phyloP scores from a whole-genome alignment of 2,113 vertebrate genomes.

The Cygnus buccinator region DNA sequence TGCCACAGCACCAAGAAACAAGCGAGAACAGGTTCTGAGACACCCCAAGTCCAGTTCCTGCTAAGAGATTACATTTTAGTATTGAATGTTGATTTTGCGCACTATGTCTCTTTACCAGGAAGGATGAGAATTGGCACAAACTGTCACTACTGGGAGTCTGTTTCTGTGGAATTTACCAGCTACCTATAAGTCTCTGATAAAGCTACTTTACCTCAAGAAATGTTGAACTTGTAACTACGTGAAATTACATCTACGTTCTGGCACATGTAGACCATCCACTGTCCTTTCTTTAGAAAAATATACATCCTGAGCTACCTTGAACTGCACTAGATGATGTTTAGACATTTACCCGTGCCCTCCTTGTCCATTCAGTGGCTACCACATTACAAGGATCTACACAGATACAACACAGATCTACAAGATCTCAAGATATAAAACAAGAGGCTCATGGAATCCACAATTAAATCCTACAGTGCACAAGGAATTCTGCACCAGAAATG shows the following conservation, averaged over 20 bases:
- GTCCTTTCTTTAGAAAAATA: not conserved
- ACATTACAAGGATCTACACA: not conserved
- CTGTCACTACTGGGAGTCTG: not conserved
- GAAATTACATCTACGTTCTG: not conserved
- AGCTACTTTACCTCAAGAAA: not conserved
- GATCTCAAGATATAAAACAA: not conserved
- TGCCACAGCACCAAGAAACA: not conserved
- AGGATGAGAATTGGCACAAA: not conserved
- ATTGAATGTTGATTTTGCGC: not conserved
- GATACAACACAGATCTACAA: not conserved
- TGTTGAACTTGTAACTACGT: not conserved
- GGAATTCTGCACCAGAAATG: not conserved
- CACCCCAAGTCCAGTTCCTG: not conserved
- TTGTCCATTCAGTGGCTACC: not conserved
- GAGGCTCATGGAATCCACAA: not conserved
- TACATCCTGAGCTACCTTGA: not conserved
- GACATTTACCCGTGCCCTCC: rapidly evolving
- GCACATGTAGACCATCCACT: not conserved
- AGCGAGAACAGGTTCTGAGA: not conserved
- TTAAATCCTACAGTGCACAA: not conserved
- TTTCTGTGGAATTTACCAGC: not conserved
- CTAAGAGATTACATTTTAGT: not conserved
- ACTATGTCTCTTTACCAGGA: not conserved
- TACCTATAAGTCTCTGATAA: not conserved
- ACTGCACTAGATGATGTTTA: not conserved